A percentile compares a stretch with the other conserved stretches of the same genome.
phyloP scores from a whole-genome alignment of 2,113 vertebrate species.

The Desmodus rotundus region DNA sequence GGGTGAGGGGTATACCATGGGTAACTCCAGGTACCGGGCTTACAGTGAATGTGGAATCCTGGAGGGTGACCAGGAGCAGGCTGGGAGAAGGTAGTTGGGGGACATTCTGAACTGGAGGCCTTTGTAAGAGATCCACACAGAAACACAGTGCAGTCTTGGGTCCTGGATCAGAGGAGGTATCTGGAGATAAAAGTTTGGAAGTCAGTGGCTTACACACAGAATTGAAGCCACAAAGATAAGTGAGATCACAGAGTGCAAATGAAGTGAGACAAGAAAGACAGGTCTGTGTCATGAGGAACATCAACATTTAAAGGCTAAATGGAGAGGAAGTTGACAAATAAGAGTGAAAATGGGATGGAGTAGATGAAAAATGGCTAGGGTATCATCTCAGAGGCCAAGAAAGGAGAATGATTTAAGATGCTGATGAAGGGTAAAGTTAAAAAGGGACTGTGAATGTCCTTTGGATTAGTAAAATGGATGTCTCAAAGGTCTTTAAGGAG shows the following conservation, averaged over 20 bases:
- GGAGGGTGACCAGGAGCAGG: background rate
- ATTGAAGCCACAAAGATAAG: background rate
- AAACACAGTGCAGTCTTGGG: background rate
- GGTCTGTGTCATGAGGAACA: background rate
- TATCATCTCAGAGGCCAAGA: background rate
- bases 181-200: background rate
- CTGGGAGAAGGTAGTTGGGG: background rate
- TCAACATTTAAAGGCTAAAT: background rate
- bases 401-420: background rate
- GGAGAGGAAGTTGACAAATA: background rate
- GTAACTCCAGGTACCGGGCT: background rate
- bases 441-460: background rate
- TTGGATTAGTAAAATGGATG: background rate
- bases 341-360: background rate
- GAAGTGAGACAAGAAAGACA: background rate
- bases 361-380: background rate
- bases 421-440: background rate
- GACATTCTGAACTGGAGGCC: background rate
- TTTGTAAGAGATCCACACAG: background rate
- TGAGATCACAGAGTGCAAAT: background rate
- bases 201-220: background rate
- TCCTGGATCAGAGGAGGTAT: background rate
- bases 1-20: background rate
- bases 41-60: background rate
- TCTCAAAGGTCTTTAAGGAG: background rate